These are phyloP conservation scores for Rostratula benghalensis DNA, from an alignment of 2,113 vertebrate species.

Conservation along the genomic window DNA sequence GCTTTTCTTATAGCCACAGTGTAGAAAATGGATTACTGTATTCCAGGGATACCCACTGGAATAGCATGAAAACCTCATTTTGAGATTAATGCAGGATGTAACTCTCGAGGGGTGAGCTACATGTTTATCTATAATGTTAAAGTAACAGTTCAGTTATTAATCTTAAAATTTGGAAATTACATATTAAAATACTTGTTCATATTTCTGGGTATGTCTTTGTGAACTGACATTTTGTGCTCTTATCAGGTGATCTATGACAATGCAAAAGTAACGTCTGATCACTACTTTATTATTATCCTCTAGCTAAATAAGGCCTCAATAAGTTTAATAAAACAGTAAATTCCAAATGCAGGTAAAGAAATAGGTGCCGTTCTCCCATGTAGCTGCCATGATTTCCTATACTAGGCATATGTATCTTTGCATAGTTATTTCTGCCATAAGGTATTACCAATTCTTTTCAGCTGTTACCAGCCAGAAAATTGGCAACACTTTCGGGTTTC, in stretches of 20 bases:
- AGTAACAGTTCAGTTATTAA: constrained; percentile 1
- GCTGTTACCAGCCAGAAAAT: background rate
- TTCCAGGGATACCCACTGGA: constrained; percentile 80
- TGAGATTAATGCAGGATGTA: constrained; percentile 75
- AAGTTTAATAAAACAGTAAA: background rate
- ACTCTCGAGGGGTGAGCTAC: constrained; percentile 63
- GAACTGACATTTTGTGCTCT: background rate
- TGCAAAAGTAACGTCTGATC: background rate
- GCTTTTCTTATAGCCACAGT: constrained; percentile 85
- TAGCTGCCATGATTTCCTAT: background rate
- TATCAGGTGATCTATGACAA: background rate
- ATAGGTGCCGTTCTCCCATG: background rate
- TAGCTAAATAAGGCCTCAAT: background rate
- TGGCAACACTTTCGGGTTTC: background rate
- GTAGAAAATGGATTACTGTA: constrained; percentile 97
- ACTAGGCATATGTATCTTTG: background rate
- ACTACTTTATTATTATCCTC: background rate
- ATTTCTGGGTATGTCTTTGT: background rate
- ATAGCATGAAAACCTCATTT: constrained; percentile 81
- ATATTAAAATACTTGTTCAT: background rate
- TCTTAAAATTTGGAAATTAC: constrained; percentile 20
- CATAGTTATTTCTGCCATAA: background rate
- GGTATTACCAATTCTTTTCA: background rate
- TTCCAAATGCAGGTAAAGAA: background rate
- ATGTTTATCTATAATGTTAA: constrained; percentile 46